Conservation (phyloP, 2,113 vertebrate species). For the Guaruba guarouba region DNA sequence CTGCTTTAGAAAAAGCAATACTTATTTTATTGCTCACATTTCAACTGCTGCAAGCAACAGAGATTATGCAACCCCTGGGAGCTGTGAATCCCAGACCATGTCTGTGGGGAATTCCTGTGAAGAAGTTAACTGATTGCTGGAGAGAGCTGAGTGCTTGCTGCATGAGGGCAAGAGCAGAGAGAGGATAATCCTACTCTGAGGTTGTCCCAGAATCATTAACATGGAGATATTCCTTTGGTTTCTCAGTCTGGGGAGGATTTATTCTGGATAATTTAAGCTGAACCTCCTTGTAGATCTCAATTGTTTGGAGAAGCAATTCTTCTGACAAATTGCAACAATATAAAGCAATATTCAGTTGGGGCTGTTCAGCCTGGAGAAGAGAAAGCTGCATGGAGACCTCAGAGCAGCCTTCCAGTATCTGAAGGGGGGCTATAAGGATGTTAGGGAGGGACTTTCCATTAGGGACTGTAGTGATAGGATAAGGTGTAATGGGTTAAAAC, state of each 20-base stretch:
- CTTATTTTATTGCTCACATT: not conserved
- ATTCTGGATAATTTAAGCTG: not conserved
- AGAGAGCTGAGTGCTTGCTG: not conserved
- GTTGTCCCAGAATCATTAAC: not conserved
- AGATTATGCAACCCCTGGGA: not conserved
- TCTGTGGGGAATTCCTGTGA: not conserved
- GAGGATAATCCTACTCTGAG: not conserved
- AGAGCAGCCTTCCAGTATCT: no score
- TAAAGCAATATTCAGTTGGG: not conserved
- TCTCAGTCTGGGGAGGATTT: not conserved
- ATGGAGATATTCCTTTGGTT: not conserved
- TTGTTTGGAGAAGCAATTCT: not conserved
- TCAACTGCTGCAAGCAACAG: not conserved
- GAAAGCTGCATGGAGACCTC: no score
- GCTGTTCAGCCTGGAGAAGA: no score
- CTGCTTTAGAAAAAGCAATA: not conserved
- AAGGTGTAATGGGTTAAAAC: no score
- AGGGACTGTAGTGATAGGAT: no score
- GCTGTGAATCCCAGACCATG: not conserved
- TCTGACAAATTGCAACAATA: not conserved
- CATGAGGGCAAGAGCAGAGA: not conserved
- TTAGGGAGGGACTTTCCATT: no score
- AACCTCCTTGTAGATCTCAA: not conserved
- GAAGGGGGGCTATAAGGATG: no score
- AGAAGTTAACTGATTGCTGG: not conserved